Conservation (phyloP, 2,888 invertebrate species). For the Dicyrtomina minuta region DNA sequence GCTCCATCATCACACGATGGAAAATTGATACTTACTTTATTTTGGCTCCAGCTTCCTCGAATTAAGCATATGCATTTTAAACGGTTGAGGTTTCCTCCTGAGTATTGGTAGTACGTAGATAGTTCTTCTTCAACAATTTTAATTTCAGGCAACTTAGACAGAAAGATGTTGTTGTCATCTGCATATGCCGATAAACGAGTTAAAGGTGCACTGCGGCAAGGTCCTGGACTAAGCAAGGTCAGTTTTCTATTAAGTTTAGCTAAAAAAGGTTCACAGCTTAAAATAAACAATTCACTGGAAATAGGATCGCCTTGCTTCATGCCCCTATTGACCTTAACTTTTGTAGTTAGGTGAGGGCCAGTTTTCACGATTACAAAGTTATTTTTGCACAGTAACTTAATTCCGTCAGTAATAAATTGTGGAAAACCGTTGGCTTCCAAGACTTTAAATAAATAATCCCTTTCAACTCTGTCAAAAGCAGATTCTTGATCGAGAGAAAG, state of each 20-base stretch:
- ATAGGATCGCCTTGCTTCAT: slow-evolving; percentile 2
- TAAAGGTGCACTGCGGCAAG: no score
- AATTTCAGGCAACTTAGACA: background rate
- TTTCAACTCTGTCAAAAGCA: background rate
- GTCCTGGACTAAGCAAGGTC: no score
- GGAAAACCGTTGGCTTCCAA: background rate
- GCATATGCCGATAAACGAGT: background rate
- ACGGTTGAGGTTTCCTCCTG: background rate
- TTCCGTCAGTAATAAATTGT: background rate
- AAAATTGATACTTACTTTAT: background rate
- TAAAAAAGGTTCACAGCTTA: background rate
- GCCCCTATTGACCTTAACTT: background rate
- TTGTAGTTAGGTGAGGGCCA: background rate
- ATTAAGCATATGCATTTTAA: background rate
- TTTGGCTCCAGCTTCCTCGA: background rate
- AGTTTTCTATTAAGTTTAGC: no score
- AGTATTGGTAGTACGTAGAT: background rate
- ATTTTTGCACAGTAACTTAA: background rate
- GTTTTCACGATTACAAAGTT: background rate
- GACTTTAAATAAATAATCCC: background rate
- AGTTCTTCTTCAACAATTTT: background rate
- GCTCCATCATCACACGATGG: background rate
- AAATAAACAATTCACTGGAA: background rate
- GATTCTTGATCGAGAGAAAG: background rate
- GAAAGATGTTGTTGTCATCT: background rate